A percentile compares a stretch with the other conserved stretches of the same genome.
phyloP scores from a whole-genome alignment of 1,140 invertebrate genomes.

The Nasonia vitripennis region DNA sequence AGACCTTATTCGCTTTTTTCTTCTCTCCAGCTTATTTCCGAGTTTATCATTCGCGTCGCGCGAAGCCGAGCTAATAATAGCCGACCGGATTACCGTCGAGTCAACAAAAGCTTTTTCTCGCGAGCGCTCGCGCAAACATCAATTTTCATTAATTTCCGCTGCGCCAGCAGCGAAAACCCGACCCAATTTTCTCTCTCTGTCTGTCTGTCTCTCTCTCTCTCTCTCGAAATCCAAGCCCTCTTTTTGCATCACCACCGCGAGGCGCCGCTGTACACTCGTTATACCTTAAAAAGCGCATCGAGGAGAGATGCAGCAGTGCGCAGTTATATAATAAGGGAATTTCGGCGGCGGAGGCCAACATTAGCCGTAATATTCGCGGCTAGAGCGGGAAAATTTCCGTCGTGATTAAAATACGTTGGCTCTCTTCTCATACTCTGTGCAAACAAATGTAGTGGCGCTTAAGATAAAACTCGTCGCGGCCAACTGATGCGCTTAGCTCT shows the following conservation, averaged over 20 bases:
- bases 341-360: background rate
- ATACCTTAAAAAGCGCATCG: background rate
- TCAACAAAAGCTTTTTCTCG: background rate
- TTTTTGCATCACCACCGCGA: no score
- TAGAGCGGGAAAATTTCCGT: background rate
- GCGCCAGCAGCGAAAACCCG: background rate
- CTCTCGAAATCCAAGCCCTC: no score
- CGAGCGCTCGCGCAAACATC: background rate
- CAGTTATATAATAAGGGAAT: slow-evolving; percentile 1
- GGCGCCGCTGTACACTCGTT: no score
- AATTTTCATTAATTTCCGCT: slow-evolving; percentile 1
- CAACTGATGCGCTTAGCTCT: background rate
- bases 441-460: slow-evolving; percentile 38
- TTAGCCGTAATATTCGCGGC: background rate
- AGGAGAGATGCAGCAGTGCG: no score
- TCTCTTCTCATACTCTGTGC: background rate
- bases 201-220: no score
- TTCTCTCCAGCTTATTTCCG: no score
- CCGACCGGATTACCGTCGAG: background rate
- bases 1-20: background rate
- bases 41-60: background rate
- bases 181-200: background rate
- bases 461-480: slow-evolving; percentile 42
- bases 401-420: slow-evolving; percentile 46
- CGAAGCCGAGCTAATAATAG: background rate